phyloP scores from a whole-genome alignment of 2,113 vertebrate genomes.

The Glaucidium brasilianum region DNA sequence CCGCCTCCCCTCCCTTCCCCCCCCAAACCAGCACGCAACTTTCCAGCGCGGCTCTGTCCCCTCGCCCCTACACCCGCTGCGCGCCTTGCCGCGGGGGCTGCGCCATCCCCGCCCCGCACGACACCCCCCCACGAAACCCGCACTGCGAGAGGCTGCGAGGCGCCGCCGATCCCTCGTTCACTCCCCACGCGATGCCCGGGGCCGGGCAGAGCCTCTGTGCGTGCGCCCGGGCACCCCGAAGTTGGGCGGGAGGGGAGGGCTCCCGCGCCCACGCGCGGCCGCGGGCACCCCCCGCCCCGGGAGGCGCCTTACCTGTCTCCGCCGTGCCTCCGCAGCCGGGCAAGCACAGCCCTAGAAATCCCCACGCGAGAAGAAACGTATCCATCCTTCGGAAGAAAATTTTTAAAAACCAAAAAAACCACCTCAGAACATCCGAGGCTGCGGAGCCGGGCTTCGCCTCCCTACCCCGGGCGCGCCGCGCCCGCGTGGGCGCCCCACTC shows the following conservation, averaged over 20 bases:
- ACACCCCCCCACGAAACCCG: background rate
- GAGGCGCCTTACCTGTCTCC: conserved; percentile 82
- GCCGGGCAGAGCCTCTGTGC: background rate
- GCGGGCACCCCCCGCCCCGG: background rate
- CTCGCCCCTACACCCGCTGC: background rate
- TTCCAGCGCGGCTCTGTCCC: background rate
- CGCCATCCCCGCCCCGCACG: background rate
- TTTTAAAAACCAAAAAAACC: too few species aligned
- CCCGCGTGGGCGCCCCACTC: background rate
- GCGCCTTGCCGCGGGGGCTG: background rate
- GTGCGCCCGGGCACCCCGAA: background rate
- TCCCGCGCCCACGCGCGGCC: background rate
- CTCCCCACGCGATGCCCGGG: background rate
- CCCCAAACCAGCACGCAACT: background rate
- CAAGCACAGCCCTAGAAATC: conserved; percentile 80
- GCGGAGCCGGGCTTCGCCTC: background rate
- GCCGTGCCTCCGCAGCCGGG: conserved; percentile 71
- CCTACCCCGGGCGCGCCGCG: background rate
- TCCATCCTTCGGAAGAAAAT: conserved; percentile 77
- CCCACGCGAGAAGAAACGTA: conserved; percentile 80
- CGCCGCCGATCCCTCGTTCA: background rate
- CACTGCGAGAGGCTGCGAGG: background rate
- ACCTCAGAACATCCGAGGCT: background rate
- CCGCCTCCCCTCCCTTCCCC: background rate
- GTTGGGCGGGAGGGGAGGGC: background rate